A percentile compares a stretch with the other conserved stretches of the same genome.
Conservation (phyloP, 2,888 invertebrate genomes). For the Papilio elwesi region DNA sequence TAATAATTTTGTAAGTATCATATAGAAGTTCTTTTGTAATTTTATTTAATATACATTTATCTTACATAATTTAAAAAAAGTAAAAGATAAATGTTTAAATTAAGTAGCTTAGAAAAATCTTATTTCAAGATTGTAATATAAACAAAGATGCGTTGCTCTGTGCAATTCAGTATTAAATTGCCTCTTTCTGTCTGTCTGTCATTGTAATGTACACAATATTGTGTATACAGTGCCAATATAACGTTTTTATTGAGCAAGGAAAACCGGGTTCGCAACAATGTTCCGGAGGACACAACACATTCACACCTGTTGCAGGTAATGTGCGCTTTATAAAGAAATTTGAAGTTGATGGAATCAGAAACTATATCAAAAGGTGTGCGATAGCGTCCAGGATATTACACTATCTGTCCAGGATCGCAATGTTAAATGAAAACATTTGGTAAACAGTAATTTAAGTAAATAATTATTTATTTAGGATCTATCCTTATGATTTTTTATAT, state of each 20-base stretch:
- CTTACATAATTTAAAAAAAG: no score
- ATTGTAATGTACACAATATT: background rate
- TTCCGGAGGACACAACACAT: background rate
- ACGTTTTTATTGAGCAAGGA: background rate
- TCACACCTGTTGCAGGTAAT: slow-evolving; percentile 14
- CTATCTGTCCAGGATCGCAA: no score
- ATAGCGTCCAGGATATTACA: background rate
- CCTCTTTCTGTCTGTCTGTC: no score
- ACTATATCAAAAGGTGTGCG: slow-evolving; percentile 13
- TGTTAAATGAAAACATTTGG: no score
- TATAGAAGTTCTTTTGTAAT: background rate
- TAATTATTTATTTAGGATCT: no score
- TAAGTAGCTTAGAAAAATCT: no score
- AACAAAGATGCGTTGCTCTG: no score
- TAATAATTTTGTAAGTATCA: slow-evolving; percentile 10
- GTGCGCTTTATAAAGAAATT: slow-evolving; percentile 2
- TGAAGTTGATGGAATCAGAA: slow-evolving; percentile 1
- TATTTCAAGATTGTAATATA: no score
- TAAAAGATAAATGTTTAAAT: no score
- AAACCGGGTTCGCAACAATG: background rate
- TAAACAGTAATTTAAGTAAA: no score
- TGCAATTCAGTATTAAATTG: no score
- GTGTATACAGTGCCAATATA: background rate
- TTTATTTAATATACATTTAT: background rate
- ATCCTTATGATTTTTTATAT: no score